Conservation (phyloP, 1,140 invertebrate species). For the Stegodyphus dumicola region DNA sequence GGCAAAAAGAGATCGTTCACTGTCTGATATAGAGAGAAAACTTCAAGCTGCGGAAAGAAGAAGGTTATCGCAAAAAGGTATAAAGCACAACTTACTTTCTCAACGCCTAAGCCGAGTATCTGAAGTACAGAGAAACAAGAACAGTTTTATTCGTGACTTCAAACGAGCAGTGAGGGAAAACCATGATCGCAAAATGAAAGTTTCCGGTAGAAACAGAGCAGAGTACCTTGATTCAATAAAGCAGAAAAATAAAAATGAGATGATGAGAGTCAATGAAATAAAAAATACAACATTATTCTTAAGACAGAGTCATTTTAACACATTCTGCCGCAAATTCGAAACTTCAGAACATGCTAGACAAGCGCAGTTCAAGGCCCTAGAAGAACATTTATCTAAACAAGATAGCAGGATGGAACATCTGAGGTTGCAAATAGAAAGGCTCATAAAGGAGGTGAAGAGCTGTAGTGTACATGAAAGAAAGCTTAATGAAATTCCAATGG, state of each 20-base stretch:
- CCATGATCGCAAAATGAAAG: constrained; percentile 12
- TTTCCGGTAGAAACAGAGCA: background rate
- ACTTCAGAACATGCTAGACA: background rate
- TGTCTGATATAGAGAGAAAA: constrained; percentile 12
- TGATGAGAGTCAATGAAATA: constrained; percentile 20
- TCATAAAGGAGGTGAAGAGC: no score
- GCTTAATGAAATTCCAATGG: no score
- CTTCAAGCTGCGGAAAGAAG: background rate
- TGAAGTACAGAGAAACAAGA: constrained; percentile 13
- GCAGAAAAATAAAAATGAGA: constrained; percentile 3
- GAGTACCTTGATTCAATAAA: constrained; percentile 8
- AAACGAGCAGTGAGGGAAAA: background rate
- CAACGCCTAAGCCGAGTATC: background rate
- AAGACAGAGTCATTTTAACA: constrained; percentile 10
- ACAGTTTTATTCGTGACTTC: background rate
- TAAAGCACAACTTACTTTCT: background rate
- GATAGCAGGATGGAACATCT: no score
- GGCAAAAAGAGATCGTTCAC: background rate
- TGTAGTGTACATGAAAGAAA: no score
- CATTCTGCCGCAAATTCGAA: constrained; percentile 14
- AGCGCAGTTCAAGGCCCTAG: background rate
- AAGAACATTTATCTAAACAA: background rate
- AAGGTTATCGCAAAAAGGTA: background rate
- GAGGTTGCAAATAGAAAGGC: no score
- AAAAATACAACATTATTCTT: constrained; percentile 24